Evolutionary conservation across 2,113 vertebrate genomes (phyloP).

Genomic region (Cebidichthys violaceus): DNA sequence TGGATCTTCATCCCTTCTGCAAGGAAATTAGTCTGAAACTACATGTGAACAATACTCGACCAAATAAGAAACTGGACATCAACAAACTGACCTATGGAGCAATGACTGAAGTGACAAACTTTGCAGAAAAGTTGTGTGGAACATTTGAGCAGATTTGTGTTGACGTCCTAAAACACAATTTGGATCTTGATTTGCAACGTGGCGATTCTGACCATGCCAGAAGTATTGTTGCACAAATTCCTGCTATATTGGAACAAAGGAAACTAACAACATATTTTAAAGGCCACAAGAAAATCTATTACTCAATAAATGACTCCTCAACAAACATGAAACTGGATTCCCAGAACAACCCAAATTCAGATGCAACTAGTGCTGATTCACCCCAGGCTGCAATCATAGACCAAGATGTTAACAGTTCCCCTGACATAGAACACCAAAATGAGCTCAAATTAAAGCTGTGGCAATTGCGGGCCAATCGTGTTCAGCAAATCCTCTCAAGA

Average conservation of each 20-base stretch:
- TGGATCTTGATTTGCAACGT: constrained; percentile 22
- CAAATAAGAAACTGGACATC: neutral
- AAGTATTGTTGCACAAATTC: constrained; percentile 5
- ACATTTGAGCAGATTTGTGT: constrained; percentile 52
- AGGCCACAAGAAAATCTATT: too few relatives aligned
- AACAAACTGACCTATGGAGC: constrained; percentile 25
- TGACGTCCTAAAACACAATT: constrained; percentile 45
- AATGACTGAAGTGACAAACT: constrained; percentile 42
- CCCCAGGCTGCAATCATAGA: neutral
- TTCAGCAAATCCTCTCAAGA: constrained; percentile 25
- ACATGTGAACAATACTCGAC: neutral
- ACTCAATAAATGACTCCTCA: too few relatives aligned
- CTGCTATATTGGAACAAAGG: neutral
- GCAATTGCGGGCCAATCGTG: constrained; percentile 15
- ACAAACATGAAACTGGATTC: neutral
- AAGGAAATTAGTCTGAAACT: constrained; percentile 43
- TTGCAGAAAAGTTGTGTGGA: constrained; percentile 51
- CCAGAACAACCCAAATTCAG: neutral
- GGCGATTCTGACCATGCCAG: constrained; percentile 13
- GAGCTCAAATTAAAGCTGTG: constrained; percentile 15
- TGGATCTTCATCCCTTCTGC: constrained; percentile 21
- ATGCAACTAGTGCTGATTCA: neutral
- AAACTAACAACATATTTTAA: too few relatives aligned
- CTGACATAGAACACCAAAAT: neutral
- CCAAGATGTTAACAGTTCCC: neutral